These are phyloP conservation scores for Myripristis jacobus DNA, from an alignment of 2,797 vertebrate species.

Conservation along the genomic window DNA sequence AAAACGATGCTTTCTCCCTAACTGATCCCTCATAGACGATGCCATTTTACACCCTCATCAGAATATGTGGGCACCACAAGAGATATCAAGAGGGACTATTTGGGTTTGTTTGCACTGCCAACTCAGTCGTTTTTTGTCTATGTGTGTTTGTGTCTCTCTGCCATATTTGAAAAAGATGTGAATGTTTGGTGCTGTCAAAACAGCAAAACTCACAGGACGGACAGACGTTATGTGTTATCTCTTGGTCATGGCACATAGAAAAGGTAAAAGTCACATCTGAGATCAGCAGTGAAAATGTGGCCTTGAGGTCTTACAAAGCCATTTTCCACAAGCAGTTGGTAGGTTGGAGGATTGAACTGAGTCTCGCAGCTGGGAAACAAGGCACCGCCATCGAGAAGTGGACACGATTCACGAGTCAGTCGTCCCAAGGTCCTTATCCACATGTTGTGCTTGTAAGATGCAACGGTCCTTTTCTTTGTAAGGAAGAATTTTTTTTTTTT, in stretches of 20 bases:
- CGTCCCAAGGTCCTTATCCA: conserved; percentile 28
- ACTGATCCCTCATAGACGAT: conserved; percentile 39
- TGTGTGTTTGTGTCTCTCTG: no score
- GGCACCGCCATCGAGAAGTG: conserved; percentile 16
- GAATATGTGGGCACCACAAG: conserved; percentile 9
- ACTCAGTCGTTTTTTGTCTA: no score
- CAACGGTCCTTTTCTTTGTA: conserved; percentile 27
- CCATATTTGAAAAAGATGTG: conserved; percentile 19
- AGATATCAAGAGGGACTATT: conserved; percentile 9
- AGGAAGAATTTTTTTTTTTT: conserved; percentile 52
- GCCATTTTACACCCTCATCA: conserved; percentile 44
- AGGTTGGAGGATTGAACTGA: conserved; percentile 20
- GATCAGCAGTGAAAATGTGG: conserved; percentile 37
- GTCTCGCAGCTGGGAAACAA: conserved; percentile 36
- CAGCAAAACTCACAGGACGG: not conserved
- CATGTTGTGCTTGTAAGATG: conserved; percentile 37
- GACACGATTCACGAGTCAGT: conserved; percentile 19
- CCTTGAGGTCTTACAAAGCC: conserved; percentile 27
- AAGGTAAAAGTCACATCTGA: conserved; percentile 30
- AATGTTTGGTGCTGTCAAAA: conserved; percentile 14
- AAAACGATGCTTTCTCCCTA: conserved; percentile 7
- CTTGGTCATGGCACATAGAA: conserved; percentile 23
- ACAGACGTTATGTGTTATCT: conserved; percentile 9
- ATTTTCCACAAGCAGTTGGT: not conserved
- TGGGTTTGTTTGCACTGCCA: conserved; percentile 18